These are phyloP conservation scores for Hypothenemus hampei DNA, from an alignment of 1,140 invertebrate genomes.

Conservation along the genomic window DNA sequence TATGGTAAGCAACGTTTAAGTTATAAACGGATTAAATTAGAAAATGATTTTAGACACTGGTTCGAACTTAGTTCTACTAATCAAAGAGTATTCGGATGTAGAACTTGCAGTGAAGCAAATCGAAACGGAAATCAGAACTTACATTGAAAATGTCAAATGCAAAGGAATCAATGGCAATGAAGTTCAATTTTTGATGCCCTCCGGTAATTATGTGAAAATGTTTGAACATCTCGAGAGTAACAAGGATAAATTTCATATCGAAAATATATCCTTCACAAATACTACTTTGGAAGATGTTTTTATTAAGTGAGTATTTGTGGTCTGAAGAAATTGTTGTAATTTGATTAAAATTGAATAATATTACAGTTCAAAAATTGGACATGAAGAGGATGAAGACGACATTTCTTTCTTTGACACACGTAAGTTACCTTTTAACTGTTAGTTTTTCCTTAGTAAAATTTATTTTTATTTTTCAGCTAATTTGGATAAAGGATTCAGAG, in stretches of 20 bases:
- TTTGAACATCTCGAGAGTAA: conserved; percentile 52
- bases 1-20: conserved; percentile 41
- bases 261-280: conserved; percentile 55
- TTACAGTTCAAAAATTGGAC: too few species aligned
- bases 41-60: conserved; percentile 33
- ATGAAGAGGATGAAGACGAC: too few species aligned
- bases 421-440: too few species aligned
- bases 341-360: not conserved
- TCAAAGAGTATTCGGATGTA: conserved; percentile 4
- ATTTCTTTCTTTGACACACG: too few species aligned
- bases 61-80: conserved; percentile 34
- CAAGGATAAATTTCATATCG: conserved; percentile 50
- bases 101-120: conserved; percentile 6
- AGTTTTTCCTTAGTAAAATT: too few species aligned
- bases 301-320: conserved; percentile 48
- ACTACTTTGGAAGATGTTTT: conserved; percentile 72
- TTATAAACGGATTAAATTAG: too few species aligned
- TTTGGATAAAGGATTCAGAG: too few species aligned
- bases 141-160: conserved; percentile 47
- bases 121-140: conserved; percentile 31
- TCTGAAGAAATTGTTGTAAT: not conserved
- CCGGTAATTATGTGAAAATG: conserved; percentile 42
- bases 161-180: conserved; percentile 49
- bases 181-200: conserved; percentile 46
- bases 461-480: too few species aligned